phyloP scores from a whole-genome alignment of 2,797 vertebrate genomes.

The Naso thynnoides region DNA sequence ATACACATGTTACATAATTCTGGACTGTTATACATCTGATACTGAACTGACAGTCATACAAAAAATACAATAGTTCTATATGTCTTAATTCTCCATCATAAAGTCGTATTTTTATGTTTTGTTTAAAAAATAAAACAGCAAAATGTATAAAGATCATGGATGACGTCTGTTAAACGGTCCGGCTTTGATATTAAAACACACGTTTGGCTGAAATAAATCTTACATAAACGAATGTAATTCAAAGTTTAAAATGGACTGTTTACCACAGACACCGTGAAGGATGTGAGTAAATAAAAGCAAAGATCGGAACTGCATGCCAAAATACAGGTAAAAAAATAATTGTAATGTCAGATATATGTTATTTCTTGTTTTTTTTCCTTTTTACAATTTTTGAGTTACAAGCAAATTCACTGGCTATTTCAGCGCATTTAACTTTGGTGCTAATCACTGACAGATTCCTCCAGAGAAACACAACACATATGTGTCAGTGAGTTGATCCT shows the following conservation, averaged over 20 bases:
- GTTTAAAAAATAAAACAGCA: slow-evolving; percentile 76
- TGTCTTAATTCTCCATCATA: slow-evolving; percentile 62
- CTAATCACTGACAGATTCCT: slow-evolving; percentile 50
- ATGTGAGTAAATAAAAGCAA: slow-evolving; percentile 82
- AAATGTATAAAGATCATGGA: slow-evolving; percentile 67
- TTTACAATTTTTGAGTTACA: slow-evolving; percentile 78
- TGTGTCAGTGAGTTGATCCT: slow-evolving; percentile 9
- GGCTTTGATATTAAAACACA: slow-evolving; percentile 85
- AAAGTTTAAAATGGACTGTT: slow-evolving; percentile 85
- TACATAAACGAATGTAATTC: slow-evolving; percentile 82
- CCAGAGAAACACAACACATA: slow-evolving; percentile 51
- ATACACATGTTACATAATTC: slow-evolving; percentile 72
- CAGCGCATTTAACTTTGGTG: slow-evolving; percentile 76
- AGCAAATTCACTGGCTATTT: slow-evolving; percentile 79
- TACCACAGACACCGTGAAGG: slow-evolving; percentile 87
- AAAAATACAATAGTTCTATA: slow-evolving; percentile 80
- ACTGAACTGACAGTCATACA: slow-evolving; percentile 74
- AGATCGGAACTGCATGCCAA: slow-evolving; percentile 89
- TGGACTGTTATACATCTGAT: slow-evolving; percentile 75
- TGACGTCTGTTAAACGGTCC: slow-evolving; percentile 82
- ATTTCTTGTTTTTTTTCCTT: slow-evolving; percentile 45
- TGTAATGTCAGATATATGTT: slow-evolving; percentile 85
- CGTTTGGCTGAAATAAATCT: slow-evolving; percentile 82
- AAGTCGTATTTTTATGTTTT: slow-evolving; percentile 56
- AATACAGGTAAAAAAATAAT: slow-evolving; percentile 90